Base-by-base conservation (phyloP, 2,888 invertebrate species). In the Linyphia triangularis region DNA sequence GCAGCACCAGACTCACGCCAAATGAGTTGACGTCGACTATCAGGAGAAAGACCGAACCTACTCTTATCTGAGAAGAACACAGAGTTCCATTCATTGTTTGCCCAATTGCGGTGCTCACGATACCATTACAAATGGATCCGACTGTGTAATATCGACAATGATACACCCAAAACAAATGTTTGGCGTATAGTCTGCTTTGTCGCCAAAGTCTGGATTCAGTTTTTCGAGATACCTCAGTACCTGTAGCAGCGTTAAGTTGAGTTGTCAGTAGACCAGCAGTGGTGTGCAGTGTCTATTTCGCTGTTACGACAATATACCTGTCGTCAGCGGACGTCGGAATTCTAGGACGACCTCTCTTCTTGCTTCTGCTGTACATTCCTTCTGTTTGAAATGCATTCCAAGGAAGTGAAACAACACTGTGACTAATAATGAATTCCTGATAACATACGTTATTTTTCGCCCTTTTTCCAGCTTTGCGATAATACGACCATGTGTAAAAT, bases 331-430 rank as follows among this genome's bases (percentile, higher is more conserved):
- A 5, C 16, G n/a, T 28, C 4, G 30, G 33, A 37, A 33, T 70
- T 40, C 6, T 22, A 70, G 7, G 16, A 40, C 22, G 6, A 28
- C n/a, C 30, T 65, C 16, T 7, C 5, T n/a, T 7, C 10, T 22
- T 13, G 10, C 13, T n/a, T 16, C 40, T 10, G 0, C 37, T 70
- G 10, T 40, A 40, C 19, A 70, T 37, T 63, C 43, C 65, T 40
- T 10, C 65, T 19, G 26, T 26, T 78, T 78, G 0, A 78, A 78
- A 77, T 22, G 77, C n/a, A 63, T 37, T 63, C 77, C 63, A 63
- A 5, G 26, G 16, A n/a, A 13, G 13, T 37, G 78, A 78, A 26
- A 78, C 65, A 65, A 65, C 26, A 10, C 26, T 78, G 63, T 37
- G 43, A 22, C 9, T 0, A 16, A 59, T 61, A 22, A 33, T 1